A percentile compares a stretch with the other conserved stretches of the same genome.
phyloP scores from a whole-genome alignment of 2,888 invertebrate genomes.

The Protodeltote pygarga region DNA sequence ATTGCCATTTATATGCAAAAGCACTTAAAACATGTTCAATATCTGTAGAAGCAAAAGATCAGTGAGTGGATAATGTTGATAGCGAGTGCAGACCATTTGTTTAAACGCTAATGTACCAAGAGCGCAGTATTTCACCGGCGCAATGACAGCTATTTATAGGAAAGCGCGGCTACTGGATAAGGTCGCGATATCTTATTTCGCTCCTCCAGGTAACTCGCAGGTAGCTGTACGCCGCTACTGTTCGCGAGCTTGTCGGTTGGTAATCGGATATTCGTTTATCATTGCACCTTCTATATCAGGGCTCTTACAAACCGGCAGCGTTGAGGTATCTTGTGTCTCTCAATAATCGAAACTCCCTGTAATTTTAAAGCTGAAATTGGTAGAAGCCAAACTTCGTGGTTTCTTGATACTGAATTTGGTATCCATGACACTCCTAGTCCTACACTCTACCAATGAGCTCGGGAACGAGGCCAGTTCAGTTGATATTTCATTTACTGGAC shows the following conservation, averaged over 20 bases:
- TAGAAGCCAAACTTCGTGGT: no score
- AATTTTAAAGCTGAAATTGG: no score
- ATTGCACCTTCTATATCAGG: background rate
- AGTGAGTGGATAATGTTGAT: background rate
- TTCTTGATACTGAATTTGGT: no score
- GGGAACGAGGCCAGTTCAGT: no score
- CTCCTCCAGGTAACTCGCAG: no score
- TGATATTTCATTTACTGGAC: no score
- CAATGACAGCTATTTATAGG: background rate
- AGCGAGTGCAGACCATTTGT: background rate
- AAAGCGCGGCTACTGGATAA: background rate
- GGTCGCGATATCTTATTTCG: background rate
- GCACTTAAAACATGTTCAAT: background rate
- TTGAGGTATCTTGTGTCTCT: background rate
- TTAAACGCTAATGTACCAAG: background rate
- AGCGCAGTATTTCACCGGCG: background rate
- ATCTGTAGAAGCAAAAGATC: background rate
- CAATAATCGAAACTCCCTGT: no score
- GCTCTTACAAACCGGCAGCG: background rate
- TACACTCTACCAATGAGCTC: no score
- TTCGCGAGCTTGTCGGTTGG: background rate
- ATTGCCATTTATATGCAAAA: constrained; percentile 17
- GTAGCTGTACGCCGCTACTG: background rate
- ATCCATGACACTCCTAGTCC: no score
- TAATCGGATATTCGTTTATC: constrained; percentile 14